Percentiles rank a stretch among this genome's conserved stretches.
Evolutionary conservation across 2,797 vertebrate species (phyloP).

Genomic region (Anomalospiza imberbis): DNA sequence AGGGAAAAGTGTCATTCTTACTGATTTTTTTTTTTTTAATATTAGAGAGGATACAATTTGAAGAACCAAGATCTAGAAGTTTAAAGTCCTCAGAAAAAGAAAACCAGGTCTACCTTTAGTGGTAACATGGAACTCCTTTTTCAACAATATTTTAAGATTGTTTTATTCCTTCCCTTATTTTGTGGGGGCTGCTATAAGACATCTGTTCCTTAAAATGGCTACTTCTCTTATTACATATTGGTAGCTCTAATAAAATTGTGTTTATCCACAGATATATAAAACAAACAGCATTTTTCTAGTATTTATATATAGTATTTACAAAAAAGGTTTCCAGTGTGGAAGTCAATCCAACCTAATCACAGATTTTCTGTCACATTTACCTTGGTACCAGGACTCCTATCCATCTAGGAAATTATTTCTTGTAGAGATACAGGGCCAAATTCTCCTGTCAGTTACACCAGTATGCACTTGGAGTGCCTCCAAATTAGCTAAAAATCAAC

Average conservation of each 20-base stretch:
- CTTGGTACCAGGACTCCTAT: constrained; percentile 57
- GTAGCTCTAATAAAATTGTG: constrained; percentile 66
- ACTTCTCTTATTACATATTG: constrained; percentile 58
- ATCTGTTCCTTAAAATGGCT: constrained; percentile 47
- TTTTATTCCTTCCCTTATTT: constrained; percentile 21
- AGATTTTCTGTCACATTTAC: constrained; percentile 69
- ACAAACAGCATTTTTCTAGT: constrained; percentile 68
- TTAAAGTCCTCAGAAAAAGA: not conserved
- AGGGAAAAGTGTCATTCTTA: not conserved
- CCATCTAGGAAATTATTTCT: constrained; percentile 67
- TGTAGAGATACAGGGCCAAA: constrained; percentile 38
- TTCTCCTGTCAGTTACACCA: constrained; percentile 38
- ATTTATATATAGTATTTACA: constrained; percentile 67
- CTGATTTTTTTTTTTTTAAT: not conserved
- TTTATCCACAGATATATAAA: constrained; percentile 68
- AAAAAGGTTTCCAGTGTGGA: constrained; percentile 58
- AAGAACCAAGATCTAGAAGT: not conserved
- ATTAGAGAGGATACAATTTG: not conserved
- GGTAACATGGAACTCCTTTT: not conserved
- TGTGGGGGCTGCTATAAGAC: not conserved
- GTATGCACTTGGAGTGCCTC: constrained; percentile 29
- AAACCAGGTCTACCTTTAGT: not conserved
- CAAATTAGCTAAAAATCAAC: constrained; percentile 56
- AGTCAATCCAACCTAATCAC: constrained; percentile 65
- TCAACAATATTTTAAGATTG: not conserved